Conservation (phyloP, 2,888 invertebrate genomes). For the Drosophila formosana region DNA sequence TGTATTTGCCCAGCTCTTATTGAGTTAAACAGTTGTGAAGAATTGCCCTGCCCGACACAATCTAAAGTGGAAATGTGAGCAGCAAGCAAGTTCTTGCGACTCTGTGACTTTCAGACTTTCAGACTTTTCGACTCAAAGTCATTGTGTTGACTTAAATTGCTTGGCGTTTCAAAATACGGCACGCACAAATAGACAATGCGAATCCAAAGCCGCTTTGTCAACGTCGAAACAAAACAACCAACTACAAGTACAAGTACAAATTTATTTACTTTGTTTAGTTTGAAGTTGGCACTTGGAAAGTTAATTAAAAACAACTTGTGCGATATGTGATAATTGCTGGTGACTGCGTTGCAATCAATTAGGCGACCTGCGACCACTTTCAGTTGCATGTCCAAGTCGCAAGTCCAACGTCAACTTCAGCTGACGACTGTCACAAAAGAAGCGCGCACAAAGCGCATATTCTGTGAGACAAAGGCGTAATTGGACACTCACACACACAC, state of each 20-base stretch:
- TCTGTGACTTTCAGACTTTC: slow-evolving; percentile 41
- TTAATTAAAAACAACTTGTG: slow-evolving; percentile 67
- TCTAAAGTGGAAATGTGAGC: slow-evolving; percentile 63
- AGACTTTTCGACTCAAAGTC: slow-evolving; percentile 41
- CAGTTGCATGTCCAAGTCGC: slow-evolving; percentile 9
- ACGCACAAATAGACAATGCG: slow-evolving; percentile 62
- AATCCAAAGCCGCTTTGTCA: slow-evolving; percentile 59
- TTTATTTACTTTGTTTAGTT: not conserved
- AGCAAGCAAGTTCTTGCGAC: slow-evolving; percentile 51
- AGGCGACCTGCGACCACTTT: slow-evolving; percentile 13
- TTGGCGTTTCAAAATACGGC: slow-evolving; percentile 60
- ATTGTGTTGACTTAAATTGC: slow-evolving; percentile 71
- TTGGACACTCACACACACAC: slow-evolving; percentile 50
- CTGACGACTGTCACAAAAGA: slow-evolving; percentile 34
- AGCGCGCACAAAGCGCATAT: slow-evolving; percentile 42
- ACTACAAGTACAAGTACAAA: slow-evolving; percentile 2
- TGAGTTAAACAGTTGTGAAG: slow-evolving; percentile 74
- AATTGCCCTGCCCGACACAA: slow-evolving; percentile 30
- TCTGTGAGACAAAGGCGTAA: slow-evolving; percentile 68
- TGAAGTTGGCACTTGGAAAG: slow-evolving; percentile 18
- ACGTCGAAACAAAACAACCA: slow-evolving; percentile 41
- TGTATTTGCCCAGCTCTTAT: slow-evolving; percentile 75
- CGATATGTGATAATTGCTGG: slow-evolving; percentile 10
- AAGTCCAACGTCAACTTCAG: slow-evolving; percentile 25
- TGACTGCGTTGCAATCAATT: slow-evolving; percentile 20